Conservation (phyloP, 37 sponge, comb jelly and placozoan species). For the Theonella swinhoei region DNA sequence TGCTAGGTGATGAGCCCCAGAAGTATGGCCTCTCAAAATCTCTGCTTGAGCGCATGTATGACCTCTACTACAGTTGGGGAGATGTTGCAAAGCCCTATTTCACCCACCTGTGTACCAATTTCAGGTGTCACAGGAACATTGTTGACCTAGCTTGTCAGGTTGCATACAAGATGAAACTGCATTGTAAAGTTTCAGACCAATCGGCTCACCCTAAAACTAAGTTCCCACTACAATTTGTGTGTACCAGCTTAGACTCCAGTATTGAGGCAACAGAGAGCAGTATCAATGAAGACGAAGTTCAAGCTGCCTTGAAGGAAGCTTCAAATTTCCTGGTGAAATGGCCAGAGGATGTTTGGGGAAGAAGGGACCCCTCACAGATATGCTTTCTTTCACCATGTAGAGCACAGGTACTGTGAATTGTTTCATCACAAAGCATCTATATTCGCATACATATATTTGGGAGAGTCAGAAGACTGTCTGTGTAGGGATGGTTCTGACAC, state of each 20-base stretch:
- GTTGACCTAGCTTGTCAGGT: slow-evolving; percentile 23
- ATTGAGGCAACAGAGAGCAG: too few species aligned
- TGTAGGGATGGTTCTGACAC: too few species aligned
- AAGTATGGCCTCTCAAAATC: slow-evolving; percentile 47
- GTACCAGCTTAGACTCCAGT: slow-evolving; percentile 33
- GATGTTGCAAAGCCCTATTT: not conserved
- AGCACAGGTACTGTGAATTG: too few species aligned
- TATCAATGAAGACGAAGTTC: too few species aligned
- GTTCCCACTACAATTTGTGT: slow-evolving; percentile 48
- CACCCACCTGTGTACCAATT: slow-evolving; percentile 46
- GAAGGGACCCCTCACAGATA: too few species aligned
- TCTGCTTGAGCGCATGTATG: slow-evolving; percentile 41
- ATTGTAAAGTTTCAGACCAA: not conserved
- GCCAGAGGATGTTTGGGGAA: too few species aligned
- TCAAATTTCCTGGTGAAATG: too few species aligned
- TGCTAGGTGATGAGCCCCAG: slow-evolving; percentile 49
- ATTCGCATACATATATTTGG: too few species aligned
- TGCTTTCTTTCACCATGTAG: too few species aligned
- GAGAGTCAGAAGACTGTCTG: too few species aligned
- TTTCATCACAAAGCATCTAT: too few species aligned
- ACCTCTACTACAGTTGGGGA: not conserved
- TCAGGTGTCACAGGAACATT: slow-evolving; percentile 41
- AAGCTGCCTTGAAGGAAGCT: too few species aligned
- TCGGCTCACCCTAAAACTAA: slow-evolving; percentile 35
- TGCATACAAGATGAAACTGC: slow-evolving; percentile 39